Conservation (phyloP, 1,140 invertebrate genomes). For the Pachyrhynchus sulphureomaculatus region DNA sequence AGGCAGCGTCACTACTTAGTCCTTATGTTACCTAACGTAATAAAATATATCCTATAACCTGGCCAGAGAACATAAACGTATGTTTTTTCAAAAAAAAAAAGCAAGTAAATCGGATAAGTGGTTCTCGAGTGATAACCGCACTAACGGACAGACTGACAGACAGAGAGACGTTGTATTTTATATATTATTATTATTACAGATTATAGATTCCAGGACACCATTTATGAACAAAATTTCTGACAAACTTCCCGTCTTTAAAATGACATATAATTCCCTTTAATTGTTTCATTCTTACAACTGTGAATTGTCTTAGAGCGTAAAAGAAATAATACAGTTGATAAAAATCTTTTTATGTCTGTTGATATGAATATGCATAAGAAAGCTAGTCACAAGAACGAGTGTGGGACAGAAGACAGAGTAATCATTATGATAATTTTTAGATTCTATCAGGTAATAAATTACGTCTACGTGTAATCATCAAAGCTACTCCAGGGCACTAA, state of each 20-base stretch:
- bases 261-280: slow-evolving; percentile 5
- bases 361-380: slow-evolving; percentile 35
- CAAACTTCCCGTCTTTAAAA: not conserved
- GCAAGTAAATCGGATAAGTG: too few relatives aligned
- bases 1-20: too few relatives aligned
- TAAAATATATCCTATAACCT: too few relatives aligned
- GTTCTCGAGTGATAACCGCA: too few relatives aligned
- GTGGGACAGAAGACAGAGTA: slow-evolving; percentile 38
- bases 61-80: too few relatives aligned
- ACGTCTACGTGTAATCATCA: slow-evolving; percentile 31
- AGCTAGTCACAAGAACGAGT: slow-evolving; percentile 36
- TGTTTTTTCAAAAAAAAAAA: too few relatives aligned
- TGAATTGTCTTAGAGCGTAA: slow-evolving; percentile 21
- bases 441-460: slow-evolving; percentile 35
- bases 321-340: slow-evolving; percentile 20
- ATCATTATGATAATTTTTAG: slow-evolving; percentile 40
- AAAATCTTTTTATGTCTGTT: slow-evolving; percentile 25
- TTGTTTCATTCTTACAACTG: slow-evolving; percentile 25
- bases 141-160: too few relatives aligned
- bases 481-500: slow-evolving; percentile 22
- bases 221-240: too few relatives aligned
- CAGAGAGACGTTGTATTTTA: too few relatives aligned
- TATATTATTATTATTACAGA: too few relatives aligned
- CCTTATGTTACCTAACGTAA: too few relatives aligned
- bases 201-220: too few relatives aligned